Conservation (phyloP, 2,888 invertebrate species). For the Euplagia quadripunctaria region DNA sequence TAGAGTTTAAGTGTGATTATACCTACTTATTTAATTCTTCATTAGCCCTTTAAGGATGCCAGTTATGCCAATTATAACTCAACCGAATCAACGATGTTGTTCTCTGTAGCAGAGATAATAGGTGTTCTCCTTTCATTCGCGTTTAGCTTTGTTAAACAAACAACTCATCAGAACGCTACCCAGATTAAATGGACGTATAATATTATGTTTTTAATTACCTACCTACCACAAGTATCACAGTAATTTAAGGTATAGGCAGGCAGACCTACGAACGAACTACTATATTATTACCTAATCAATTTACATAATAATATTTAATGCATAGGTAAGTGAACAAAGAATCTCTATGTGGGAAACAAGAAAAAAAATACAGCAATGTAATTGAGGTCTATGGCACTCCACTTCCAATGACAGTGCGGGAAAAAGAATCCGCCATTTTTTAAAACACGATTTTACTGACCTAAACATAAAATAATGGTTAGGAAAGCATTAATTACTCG, state of each 20-base stretch:
- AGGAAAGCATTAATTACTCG: slow-evolving; percentile 68
- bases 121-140: background rate
- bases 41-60: background rate
- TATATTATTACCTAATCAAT: background rate
- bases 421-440: slow-evolving; percentile 38
- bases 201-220: background rate
- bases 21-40: too few relatives aligned
- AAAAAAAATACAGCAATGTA: background rate
- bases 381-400: background rate
- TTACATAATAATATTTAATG: background rate
- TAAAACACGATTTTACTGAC: slow-evolving; percentile 35
- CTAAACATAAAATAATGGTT: slow-evolving; percentile 50
- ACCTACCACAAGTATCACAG: background rate
- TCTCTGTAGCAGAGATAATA: background rate
- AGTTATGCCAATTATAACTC: background rate
- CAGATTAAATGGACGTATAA: background rate
- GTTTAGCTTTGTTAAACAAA: background rate
- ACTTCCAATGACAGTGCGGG: slow-evolving; percentile 24
- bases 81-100: background rate
- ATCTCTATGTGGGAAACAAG: background rate
- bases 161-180: background rate
- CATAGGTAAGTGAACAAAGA: background rate
- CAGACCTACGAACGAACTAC: background rate
- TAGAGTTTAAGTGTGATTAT: too few relatives aligned
- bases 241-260: background rate